These are phyloP conservation scores for Aleiodes alternator DNA, from an alignment of 2,888 invertebrate species.

Conservation along the genomic window DNA sequence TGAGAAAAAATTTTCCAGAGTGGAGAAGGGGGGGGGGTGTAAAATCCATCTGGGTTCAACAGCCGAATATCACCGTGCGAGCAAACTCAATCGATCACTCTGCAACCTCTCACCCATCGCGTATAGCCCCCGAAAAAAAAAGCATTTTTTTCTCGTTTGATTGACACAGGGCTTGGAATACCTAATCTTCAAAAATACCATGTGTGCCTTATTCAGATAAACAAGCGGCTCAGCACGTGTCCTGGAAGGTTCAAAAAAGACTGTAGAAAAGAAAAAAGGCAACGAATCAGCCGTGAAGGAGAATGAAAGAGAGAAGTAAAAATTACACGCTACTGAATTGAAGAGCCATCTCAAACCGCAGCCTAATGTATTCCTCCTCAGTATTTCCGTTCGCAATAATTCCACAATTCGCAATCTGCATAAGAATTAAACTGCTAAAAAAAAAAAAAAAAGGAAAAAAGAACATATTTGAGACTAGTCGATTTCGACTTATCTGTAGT, in stretches of 20 bases:
- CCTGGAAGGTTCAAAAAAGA: background rate
- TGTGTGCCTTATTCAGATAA: conserved; percentile 12
- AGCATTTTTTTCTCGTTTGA: conserved; percentile 33
- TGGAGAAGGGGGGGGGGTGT: background rate
- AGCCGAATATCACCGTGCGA: conserved; percentile 29
- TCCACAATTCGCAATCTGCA: conserved; percentile 69
- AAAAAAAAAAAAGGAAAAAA: conserved; percentile 18
- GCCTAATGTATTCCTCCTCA: conserved; percentile 53
- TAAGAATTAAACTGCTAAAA: conserved; percentile 67
- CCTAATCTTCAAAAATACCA: conserved; percentile 19
- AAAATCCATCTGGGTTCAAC: conserved; percentile 30
- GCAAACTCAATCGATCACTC: conserved; percentile 46
- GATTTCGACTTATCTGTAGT: no score
- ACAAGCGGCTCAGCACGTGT: conserved; percentile 12
- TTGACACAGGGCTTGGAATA: conserved; percentile 41
- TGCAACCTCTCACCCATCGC: background rate
- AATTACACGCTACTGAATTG: conserved; percentile 51
- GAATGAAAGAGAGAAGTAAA: conserved; percentile 21
- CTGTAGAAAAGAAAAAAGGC: background rate
- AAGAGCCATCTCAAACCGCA: conserved; percentile 53
- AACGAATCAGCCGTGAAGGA: conserved; percentile 4
- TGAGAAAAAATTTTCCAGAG: conserved; percentile 1
- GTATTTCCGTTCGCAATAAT: conserved; percentile 56
- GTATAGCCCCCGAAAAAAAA: background rate
- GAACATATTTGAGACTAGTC: no score